Evolutionary conservation across 1,140 invertebrate genomes (phyloP).

Genomic region (Proctacanthus coquilletti): DNA sequence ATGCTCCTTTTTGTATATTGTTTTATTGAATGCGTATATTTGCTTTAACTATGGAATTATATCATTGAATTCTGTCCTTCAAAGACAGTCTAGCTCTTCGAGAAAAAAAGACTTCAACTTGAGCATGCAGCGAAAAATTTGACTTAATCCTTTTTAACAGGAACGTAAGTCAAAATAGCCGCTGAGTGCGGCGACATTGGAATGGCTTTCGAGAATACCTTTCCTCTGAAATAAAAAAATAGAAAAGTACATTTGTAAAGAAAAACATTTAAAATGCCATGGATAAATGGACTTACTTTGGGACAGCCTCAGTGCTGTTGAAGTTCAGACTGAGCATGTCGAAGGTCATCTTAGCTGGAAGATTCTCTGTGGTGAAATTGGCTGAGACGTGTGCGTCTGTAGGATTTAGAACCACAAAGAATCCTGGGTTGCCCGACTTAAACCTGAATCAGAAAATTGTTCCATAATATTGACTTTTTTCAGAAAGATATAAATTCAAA

Average conservation of each 20-base stretch:
- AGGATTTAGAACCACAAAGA: conserved; percentile 46
- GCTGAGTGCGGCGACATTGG: conserved; percentile 29
- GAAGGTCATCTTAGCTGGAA: conserved; percentile 40
- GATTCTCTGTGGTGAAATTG: conserved; percentile 32
- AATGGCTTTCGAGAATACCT: conserved; percentile 18
- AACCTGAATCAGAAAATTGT: conserved; percentile 33
- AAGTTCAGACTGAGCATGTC: conserved; percentile 38
- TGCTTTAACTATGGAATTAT: too few relatives aligned
- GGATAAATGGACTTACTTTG: conserved; percentile 28
- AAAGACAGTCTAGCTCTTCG: too few relatives aligned
- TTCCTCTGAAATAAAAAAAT: conserved; percentile 16
- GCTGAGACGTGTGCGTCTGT: conserved; percentile 28
- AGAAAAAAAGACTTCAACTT: too few relatives aligned
- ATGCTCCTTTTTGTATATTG: too few relatives aligned
- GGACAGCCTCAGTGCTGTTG: conserved; percentile 19
- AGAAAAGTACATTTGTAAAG: conserved; percentile 7
- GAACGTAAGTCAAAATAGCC: conserved; percentile 34
- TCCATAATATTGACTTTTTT: too few relatives aligned
- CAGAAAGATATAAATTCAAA: too few relatives aligned
- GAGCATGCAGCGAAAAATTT: too few relatives aligned
- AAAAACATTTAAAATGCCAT: conserved; percentile 12
- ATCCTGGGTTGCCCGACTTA: conserved; percentile 51
- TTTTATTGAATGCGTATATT: too few relatives aligned
- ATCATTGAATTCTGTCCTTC: too few relatives aligned
- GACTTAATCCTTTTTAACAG: conserved; percentile 18